Evolutionary conservation across 2,113 vertebrate species (phyloP).

Genomic region (Gila orcuttii): DNA sequence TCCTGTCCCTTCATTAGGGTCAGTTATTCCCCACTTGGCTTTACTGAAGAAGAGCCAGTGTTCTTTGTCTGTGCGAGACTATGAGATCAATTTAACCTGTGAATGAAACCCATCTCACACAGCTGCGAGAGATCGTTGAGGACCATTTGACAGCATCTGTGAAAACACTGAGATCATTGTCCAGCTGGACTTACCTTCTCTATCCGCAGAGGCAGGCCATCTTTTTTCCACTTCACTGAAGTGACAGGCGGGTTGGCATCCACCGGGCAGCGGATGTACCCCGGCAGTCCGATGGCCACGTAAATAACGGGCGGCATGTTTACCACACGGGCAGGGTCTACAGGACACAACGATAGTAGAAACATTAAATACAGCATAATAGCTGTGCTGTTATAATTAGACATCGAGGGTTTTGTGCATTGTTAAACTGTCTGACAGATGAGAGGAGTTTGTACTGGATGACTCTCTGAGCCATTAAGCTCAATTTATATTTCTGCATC

Average conservation of each 20-base stretch:
- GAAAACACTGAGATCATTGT: background rate
- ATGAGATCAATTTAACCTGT: slow-evolving; percentile 25
- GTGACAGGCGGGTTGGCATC: slow-evolving; percentile 93
- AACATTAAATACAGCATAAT: background rate
- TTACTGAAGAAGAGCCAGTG: slow-evolving; percentile 28
- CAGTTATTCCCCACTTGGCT: background rate
- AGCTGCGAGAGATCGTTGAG: background rate
- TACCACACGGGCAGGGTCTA: slow-evolving; percentile 95
- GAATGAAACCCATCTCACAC: slow-evolving; percentile 33
- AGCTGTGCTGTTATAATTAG: background rate
- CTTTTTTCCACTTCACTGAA: slow-evolving; percentile 97
- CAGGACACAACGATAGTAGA: slow-evolving; percentile 16
- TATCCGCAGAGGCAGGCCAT: slow-evolving; percentile 90
- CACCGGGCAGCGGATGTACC: slow-evolving; percentile 94
- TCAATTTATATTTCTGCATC: no score
- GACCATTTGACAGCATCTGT: background rate
- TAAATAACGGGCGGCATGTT: slow-evolving; percentile 97
- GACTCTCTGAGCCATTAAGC: background rate
- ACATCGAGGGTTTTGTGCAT: background rate
- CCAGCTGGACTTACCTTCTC: slow-evolving; percentile 83
- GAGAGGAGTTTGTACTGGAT: background rate
- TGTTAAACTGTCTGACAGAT: slow-evolving; percentile 22
- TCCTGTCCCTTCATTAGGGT: background rate
- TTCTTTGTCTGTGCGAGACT: slow-evolving; percentile 29
- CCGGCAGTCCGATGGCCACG: slow-evolving; percentile 92